phyloP scores from a whole-genome alignment of 2,113 vertebrate genomes.

The Rhinolophus sinicus region DNA sequence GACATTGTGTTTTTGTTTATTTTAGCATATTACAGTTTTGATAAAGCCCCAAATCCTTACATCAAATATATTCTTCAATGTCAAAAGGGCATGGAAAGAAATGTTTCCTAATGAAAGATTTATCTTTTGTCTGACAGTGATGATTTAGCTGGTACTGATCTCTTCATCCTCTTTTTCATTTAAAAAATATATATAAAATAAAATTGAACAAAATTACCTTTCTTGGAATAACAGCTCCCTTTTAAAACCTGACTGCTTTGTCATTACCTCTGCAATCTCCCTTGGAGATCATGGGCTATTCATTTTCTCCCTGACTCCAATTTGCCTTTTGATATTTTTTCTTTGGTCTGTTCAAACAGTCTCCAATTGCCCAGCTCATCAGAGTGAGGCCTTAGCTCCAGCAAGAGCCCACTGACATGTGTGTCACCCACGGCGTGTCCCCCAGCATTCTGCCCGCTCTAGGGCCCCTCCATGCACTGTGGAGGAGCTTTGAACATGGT shows the following conservation, averaged over 20 bases:
- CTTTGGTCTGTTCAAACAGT: constrained; percentile 81
- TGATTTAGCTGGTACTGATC: constrained; percentile 70
- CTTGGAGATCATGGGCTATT: constrained; percentile 82
- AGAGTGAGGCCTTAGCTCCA: constrained; percentile 32
- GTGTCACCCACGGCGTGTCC: constrained; percentile 44
- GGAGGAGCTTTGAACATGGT: constrained; percentile 61
- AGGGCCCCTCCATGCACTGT: neutral
- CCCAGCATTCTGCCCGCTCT: neutral
- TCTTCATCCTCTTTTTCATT: constrained; percentile 76
- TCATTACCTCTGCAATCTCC: constrained; percentile 81
- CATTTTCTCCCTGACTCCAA: constrained; percentile 80
- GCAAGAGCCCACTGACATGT: constrained; percentile 60
- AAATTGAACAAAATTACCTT: constrained; percentile 77
- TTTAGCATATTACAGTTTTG: constrained; percentile 73
- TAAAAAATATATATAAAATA: constrained; percentile 56
- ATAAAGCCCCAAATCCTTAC: constrained; percentile 66
- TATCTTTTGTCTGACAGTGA: constrained; percentile 76
- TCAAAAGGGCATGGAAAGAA: constrained; percentile 70
- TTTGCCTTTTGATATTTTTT: constrained; percentile 80
- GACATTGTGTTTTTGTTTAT: constrained; percentile 72
- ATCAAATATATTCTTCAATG: constrained; percentile 73
- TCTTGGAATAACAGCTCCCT: constrained; percentile 79
- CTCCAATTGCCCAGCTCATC: constrained; percentile 73
- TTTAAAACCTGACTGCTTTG: constrained; percentile 75
- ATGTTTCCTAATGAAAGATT: constrained; percentile 75